Evolutionary conservation across 2,113 vertebrate genomes (phyloP).

Genomic region (Mus musculus): DNA sequence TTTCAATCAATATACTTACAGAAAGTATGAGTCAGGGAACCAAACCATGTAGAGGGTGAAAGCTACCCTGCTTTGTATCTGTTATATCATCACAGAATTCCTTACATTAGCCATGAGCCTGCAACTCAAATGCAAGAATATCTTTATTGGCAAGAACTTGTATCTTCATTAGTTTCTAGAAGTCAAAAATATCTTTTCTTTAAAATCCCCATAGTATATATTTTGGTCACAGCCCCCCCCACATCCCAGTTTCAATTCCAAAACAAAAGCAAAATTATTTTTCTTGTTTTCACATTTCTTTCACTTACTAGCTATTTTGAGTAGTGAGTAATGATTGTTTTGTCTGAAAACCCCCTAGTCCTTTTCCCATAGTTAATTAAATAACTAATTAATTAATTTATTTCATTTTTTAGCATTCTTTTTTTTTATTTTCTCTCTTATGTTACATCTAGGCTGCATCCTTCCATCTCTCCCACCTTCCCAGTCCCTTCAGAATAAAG

Average conservation of each 20-base stretch:
- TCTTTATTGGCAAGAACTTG: not conserved
- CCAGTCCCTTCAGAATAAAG: not conserved
- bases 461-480: too few relatives aligned
- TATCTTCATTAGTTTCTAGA: not conserved
- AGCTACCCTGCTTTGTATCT: not conserved
- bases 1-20: not conserved
- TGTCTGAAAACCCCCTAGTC: not conserved
- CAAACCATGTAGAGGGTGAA: not conserved
- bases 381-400: not conserved
- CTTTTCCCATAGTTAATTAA: not conserved
- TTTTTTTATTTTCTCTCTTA: not conserved
- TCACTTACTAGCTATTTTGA: not conserved
- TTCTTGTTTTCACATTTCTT: not conserved
- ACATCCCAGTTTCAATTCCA: not conserved
- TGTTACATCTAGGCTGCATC: not conserved
- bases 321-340: not conserved
- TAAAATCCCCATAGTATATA: not conserved
- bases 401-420: not conserved
- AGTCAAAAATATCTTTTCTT: not conserved
- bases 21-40: not conserved
- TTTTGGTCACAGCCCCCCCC: not conserved
- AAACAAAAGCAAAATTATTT: not conserved
- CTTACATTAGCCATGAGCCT: too few relatives aligned
- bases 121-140: not conserved
- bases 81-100: not conserved